Conservation (phyloP, 1,140 invertebrate species). For the Ylistrum balloti region DNA sequence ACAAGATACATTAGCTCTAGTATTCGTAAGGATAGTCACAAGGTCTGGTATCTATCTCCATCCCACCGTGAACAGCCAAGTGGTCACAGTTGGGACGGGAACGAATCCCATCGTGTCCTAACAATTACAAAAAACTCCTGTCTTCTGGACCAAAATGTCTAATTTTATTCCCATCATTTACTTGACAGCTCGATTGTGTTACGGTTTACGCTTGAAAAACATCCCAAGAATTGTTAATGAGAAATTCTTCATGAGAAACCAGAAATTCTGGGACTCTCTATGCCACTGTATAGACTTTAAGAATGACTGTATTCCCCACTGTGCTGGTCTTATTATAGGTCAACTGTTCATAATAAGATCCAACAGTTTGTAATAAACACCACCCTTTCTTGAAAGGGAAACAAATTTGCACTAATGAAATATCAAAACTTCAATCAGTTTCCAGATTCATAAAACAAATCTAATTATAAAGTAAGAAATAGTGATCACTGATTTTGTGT, state of each 20-base stretch:
- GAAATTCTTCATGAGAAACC: neutral
- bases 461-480: no score
- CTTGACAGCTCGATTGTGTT: neutral
- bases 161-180: neutral
- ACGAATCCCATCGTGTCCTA: neutral
- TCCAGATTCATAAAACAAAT: neutral
- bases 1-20: neutral
- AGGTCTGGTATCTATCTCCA: neutral
- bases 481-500: neutral
- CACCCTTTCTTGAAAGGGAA: neutral
- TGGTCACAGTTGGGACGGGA: slow-evolving; percentile 24
- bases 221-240: neutral
- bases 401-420: neutral
- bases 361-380: neutral
- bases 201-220: neutral
- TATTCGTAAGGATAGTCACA: neutral
- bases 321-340: neutral
- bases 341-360: neutral
- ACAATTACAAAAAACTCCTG: slow-evolving; percentile 9
- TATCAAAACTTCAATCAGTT: neutral
- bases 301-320: neutral
- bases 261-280: neutral
- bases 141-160: slow-evolving; percentile 3
- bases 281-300: neutral
- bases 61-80: neutral